These are phyloP conservation scores for Aptenodytes patagonicus DNA, from an alignment of 2,113 vertebrate species.

Conservation along the genomic window DNA sequence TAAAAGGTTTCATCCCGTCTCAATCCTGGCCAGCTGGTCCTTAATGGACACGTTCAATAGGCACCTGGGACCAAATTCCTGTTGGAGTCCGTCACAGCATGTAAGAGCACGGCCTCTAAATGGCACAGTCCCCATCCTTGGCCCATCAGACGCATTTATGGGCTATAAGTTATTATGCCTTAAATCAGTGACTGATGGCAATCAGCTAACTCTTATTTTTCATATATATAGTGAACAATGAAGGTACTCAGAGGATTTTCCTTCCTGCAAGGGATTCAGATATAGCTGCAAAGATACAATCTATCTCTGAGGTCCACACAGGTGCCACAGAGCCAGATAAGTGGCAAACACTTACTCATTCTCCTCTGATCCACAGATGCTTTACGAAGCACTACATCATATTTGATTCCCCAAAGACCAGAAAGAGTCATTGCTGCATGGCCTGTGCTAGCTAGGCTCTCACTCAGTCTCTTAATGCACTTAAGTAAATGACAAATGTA, in stretches of 20 bases:
- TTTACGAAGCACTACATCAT: background rate
- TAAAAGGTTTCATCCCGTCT: background rate
- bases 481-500: background rate
- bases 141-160: accelerated
- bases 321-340: background rate
- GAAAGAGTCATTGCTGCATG: background rate
- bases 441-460: background rate
- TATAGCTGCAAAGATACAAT: background rate
- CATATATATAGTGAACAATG: accelerated
- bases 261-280: background rate
- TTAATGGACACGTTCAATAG: accelerated
- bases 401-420: background rate
- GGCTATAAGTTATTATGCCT: background rate
- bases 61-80: background rate
- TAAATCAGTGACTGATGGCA: background rate
- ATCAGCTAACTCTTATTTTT: background rate
- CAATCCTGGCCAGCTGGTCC: too few relatives aligned
- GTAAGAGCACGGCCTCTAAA: background rate
- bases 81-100: accelerated
- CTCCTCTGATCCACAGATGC: background rate
- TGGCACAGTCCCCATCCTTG: background rate
- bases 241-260: background rate
- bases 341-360: background rate
- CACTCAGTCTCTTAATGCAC: accelerated
- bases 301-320: background rate